These are phyloP conservation scores for Drosophila glabriapex DNA, from an alignment of 2,888 invertebrate species.

Conservation along the genomic window DNA sequence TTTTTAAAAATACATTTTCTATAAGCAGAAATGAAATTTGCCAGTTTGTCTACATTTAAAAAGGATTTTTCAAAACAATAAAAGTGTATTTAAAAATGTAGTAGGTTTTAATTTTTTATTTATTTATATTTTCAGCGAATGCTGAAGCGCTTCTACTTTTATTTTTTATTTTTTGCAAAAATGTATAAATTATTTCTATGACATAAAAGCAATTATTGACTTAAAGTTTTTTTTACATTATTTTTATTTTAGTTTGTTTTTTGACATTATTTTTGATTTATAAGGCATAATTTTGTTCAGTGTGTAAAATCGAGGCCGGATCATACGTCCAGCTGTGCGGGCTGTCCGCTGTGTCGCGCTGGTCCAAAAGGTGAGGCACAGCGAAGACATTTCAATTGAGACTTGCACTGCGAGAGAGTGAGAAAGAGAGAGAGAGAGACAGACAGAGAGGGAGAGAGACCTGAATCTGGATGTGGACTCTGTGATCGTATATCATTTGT, in stretches of 20 bases:
- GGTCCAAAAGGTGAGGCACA: constrained; percentile 50
- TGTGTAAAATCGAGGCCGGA: constrained; percentile 4
- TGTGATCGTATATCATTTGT: constrained; percentile 79
- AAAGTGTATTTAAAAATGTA: neutral
- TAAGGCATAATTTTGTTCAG: neutral
- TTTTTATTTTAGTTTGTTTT: too few relatives aligned
- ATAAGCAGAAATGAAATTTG: neutral
- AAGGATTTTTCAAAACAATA: neutral
- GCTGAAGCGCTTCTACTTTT: neutral
- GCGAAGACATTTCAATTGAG: constrained; percentile 69
- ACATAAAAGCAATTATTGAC: neutral
- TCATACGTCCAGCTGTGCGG: constrained; percentile 65
- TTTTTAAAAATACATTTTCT: neutral
- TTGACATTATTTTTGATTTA: neutral
- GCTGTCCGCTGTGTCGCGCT: constrained; percentile 59
- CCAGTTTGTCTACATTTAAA: neutral
- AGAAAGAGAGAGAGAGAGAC: neutral
- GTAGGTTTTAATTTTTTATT: neutral
- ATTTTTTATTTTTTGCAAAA: neutral
- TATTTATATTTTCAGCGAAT: neutral
- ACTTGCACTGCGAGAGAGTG: constrained; percentile 3
- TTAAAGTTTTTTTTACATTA: neutral
- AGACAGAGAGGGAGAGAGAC: neutral
- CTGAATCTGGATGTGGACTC: constrained; percentile 18
- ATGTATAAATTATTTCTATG: rapidly evolving